Evolutionary conservation across 1,140 invertebrate genomes (phyloP), one percentile per base, ranked within the genome.

Genomic region (Drusus annulatus): DNA sequence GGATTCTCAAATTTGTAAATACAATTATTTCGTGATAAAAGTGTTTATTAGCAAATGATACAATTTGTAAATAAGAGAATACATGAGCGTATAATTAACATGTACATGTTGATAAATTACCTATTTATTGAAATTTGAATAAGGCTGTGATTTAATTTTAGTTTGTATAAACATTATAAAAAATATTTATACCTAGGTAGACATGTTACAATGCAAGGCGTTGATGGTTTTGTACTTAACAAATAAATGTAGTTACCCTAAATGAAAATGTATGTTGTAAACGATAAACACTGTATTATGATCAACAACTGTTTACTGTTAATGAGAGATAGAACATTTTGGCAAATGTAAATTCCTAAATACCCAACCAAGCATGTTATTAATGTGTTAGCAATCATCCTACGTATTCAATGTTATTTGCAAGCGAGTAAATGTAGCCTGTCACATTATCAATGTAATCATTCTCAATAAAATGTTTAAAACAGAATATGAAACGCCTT

Each of bases 131-230:
- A 28, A 28, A 63, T 16, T 63, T 28, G 31, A 63, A 23, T 63
- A 63, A 21, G 62, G 62, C 62, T 63, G 62, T 63, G 62, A 63
- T 63, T 63, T 63, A 63, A 63, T 63, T 63, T 63, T 63, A 63
- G 62, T 63, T 63, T 28, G 25, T 63, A 28, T 63, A 63, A 63
- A 63, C 25, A 31, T 63, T 28, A n/a, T 28, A 63, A 28, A 5
- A 63, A 28, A 31, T 63, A 63, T 63, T 63, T 63, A 63, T 63
- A 62, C 19, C 60, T 19, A 63, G 16, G 5, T 63, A 63, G 62
- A 63, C 4, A 63, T 63, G 62, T 63, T 63, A 63, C 21, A 25
- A 25, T 25, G 25, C 62, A 63, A 36, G 21, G 62, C 62, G 25
- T 23, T 63, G 21, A 63, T 25, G 17, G 60, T 63, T 63, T 63